Conservation (phyloP, 2,113 vertebrate species). For the Sclerurus mexicanus region DNA sequence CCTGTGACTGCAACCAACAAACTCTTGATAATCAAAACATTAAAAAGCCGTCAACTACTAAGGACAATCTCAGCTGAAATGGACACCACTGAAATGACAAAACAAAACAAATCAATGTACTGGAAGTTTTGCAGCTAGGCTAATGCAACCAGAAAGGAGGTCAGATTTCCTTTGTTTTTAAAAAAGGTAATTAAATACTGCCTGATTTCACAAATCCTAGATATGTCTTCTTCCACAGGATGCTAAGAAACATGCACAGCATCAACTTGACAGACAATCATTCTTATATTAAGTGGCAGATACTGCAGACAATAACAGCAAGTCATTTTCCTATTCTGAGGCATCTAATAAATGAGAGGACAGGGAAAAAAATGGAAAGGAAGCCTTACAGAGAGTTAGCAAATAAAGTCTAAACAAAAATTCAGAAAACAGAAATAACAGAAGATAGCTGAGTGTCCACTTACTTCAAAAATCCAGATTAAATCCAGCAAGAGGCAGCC, state of each 20-base stretch:
- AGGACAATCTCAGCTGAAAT: background rate
- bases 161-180: background rate
- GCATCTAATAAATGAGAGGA: background rate
- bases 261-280: background rate
- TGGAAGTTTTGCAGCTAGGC: background rate
- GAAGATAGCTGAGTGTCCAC: background rate
- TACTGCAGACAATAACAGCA: background rate
- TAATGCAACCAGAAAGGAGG: background rate
- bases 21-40: background rate
- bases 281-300: background rate
- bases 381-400: background rate
- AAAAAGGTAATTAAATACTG: background rate
- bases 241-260: background rate
- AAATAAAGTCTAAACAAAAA: background rate
- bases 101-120: background rate
- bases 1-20: background rate
- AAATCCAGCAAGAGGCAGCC: background rate
- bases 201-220: background rate
- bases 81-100: background rate
- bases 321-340: background rate
- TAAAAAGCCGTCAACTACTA: background rate
- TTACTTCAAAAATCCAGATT: background rate
- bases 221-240: fast-evolving
- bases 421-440: background rate
- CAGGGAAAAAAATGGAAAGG: fast-evolving